Base-by-base conservation (phyloP, 2,797 vertebrate species). In the Melopsittacus undulatus region DNA sequence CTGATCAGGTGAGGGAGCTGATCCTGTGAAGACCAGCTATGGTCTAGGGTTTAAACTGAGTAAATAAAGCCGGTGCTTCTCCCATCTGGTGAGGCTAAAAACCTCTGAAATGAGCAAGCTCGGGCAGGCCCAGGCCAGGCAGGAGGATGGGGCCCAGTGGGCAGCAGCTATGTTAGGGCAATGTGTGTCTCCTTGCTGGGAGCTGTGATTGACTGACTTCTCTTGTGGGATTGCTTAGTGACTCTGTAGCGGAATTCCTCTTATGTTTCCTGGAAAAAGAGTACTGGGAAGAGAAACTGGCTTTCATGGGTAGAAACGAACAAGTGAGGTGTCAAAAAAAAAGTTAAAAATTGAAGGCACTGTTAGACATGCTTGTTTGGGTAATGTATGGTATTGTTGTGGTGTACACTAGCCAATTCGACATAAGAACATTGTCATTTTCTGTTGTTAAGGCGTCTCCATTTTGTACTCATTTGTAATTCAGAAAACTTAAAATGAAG, bases 141-240 rank as follows among this genome's bases (percentile, higher is more conserved):
- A 45, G 56, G 43, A 21, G 2, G 21, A 32, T 38, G 52, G 12
- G 49, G 7, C 11, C 5, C 24, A 7, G 21, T 0, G 0, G 24
- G 38, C 1, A 2, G 20, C 20, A 17, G 80, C 32, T 2, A 1
- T 34, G 34, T 5, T 11, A 17, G n/a, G 20, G 9, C 0, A 0
- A 6, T 0, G 4, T 1, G 4, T 5, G 8, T 2, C 43, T 76
- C 19, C 45, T 40, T 14, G 10, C 19, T 6, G 17, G 42, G 38
- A 32, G n/a, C 43, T 59, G 46, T 15, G 10, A 2, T 20, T 30
- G 13, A 15, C 36, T 76, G 76, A 43, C 45, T 56, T 40, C 13
- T 11, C 13, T 26, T 11, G 13, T 34, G 24, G 85, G 20, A 7
- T 26, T 73, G 22, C 45, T 62, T 34, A 15, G 14, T 36, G 52